These are phyloP conservation scores for Bergia puertoricense DNA, from an alignment of 92 coral and sea anemone species.

Conservation along the genomic window DNA sequence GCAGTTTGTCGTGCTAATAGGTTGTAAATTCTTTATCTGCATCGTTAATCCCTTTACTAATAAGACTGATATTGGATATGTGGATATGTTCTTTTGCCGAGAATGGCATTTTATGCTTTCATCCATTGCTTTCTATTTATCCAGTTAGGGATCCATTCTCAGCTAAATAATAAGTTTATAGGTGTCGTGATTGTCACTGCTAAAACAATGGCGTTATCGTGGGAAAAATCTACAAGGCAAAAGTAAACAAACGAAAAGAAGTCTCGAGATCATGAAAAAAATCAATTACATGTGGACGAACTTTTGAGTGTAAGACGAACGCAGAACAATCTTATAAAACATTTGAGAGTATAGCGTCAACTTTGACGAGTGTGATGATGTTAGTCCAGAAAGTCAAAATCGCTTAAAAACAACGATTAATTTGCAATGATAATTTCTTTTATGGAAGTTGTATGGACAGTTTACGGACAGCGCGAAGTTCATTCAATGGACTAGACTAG, in stretches of 20 bases:
- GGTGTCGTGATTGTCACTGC: neutral
- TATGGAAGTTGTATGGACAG: too few relatives aligned
- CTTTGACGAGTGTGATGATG: too few relatives aligned
- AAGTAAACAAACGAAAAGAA: neutral
- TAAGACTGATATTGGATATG: neutral
- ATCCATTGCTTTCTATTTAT: too few relatives aligned
- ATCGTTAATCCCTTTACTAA: neutral
- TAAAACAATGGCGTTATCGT: neutral
- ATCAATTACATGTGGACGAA: too few relatives aligned
- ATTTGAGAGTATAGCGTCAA: too few relatives aligned
- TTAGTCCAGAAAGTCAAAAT: too few relatives aligned
- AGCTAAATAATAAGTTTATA: neutral
- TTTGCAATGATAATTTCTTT: too few relatives aligned
- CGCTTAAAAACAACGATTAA: too few relatives aligned
- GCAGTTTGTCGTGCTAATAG: neutral
- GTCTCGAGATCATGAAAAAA: neutral
- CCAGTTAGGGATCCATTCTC: neutral
- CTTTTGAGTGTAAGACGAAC: too few relatives aligned
- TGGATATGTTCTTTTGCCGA: neutral
- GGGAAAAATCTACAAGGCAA: neutral
- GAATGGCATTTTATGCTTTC: neutral
- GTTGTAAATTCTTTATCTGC: neutral
- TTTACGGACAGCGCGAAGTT: too few relatives aligned
- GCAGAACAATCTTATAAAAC: too few relatives aligned
- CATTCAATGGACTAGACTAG: too few relatives aligned